These are phyloP conservation scores for Neoscelio sp. DNA, from an alignment of 2,888 invertebrate species.

Conservation along the genomic window DNA sequence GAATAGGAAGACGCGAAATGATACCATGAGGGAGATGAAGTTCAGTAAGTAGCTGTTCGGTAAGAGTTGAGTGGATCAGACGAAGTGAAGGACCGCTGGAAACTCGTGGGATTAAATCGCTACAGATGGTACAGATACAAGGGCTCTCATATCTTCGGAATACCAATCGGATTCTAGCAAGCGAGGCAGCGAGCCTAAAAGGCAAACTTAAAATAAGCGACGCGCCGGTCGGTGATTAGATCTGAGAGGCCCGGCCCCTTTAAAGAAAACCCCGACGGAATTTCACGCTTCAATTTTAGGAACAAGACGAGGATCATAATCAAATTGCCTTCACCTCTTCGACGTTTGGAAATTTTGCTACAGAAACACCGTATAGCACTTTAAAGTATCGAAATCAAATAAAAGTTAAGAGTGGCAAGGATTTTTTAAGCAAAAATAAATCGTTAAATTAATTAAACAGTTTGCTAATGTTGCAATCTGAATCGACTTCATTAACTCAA, in stretches of 20 bases:
- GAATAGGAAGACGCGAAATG: conserved; percentile 70
- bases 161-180: conserved; percentile 78
- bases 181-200: conserved; percentile 68
- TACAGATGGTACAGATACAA: conserved; percentile 77
- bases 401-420: too few species aligned
- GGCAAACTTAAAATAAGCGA: conserved; percentile 63
- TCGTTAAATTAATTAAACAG: too few species aligned
- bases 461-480: too few species aligned
- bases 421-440: too few species aligned
- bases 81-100: conserved; percentile 59
- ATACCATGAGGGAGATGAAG: conserved; percentile 78
- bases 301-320: conserved; percentile 44
- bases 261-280: conserved; percentile 50
- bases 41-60: conserved; percentile 71
- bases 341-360: conserved; percentile 37
- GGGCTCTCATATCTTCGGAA: conserved; percentile 75
- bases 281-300: conserved; percentile 54
- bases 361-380: conserved; percentile 7
- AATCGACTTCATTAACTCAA: too few species aligned
- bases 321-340: conserved; percentile 33
- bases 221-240: conserved; percentile 60
- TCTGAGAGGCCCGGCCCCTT: conserved; percentile 35
- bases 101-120: conserved; percentile 70
- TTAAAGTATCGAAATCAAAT: conserved; percentile 26
- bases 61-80: conserved; percentile 64